Base-by-base conservation (phyloP, 1,140 invertebrate genomes). In the Choristoneura fumiferana region DNA sequence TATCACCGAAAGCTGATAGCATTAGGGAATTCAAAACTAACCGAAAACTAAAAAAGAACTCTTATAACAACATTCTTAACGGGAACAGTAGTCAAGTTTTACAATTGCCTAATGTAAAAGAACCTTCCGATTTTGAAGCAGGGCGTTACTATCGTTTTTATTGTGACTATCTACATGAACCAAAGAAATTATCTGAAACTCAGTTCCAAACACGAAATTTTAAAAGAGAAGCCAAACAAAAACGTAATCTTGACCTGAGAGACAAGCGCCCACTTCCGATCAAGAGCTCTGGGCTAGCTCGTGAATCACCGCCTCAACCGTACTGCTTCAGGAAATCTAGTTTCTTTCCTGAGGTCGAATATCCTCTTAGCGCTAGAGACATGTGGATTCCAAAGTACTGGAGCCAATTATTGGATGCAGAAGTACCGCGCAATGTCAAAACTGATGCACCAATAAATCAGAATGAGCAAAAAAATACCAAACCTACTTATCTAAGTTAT, bases 291-390 rank as follows among this genome's bases (percentile, higher is more conserved):
- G 33, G 8, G n/a, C 8, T 12, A 45, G 37, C 43, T 13, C 49
- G 64, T 40, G 49, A 64, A 58, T 5, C 38, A 17, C 8, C 55
- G 18, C 38, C 58, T 22, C 49, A 63, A 33, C 14, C 34, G 8
- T 59, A 57, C 8, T 65, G 53, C 38, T 69, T 69, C 40, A 63
- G 58, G 22, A 57, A 73, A 56, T 22, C 61, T 54, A 55, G 36
- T 9, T 45, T 58, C 29, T 87, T 84, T 65, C 81, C 84, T 8
- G 81, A 84, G 49, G 73, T 82, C 2, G 77, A 81, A 56, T 84
- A 84, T 67, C 81, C 84, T 5, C 43, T 77, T 6, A 62, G 55
- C 36, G 61, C 62, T 15, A 65, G 40, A 33, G 81, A 84, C 36
- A 74, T 67, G 6, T 79, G 77, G 79, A 65, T 58, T 18, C 77